Evolutionary conservation across 2,888 invertebrate species (phyloP).

Genomic region (Andrena praecox): DNA sequence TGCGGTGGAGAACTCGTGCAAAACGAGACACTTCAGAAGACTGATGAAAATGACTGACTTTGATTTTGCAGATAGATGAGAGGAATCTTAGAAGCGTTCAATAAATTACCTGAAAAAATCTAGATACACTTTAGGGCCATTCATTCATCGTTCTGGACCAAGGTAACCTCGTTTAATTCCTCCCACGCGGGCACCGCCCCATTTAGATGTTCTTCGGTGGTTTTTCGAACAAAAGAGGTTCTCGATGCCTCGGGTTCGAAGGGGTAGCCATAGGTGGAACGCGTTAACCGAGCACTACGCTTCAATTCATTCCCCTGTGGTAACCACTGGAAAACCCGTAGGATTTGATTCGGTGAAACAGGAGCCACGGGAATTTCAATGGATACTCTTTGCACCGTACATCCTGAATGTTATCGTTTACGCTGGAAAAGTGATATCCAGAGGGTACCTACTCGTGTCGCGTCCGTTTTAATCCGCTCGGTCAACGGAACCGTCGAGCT

Average conservation of each 20-base stretch:
- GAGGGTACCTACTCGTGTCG: conserved; percentile 16
- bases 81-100: not conserved
- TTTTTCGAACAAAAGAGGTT: conserved; percentile 27
- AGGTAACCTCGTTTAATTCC: conserved; percentile 30
- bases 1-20: not conserved
- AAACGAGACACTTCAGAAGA: not conserved
- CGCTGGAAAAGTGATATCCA: conserved; percentile 50
- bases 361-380: conserved; percentile 65
- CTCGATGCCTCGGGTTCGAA: conserved; percentile 22
- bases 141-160: not conserved
- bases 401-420: conserved; percentile 54
- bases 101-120: not conserved
- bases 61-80: not conserved
- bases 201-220: conserved; percentile 26
- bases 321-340: conserved; percentile 64
- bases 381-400: conserved; percentile 45
- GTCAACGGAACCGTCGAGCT: conserved; percentile 20
- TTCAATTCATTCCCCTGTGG: conserved; percentile 57
- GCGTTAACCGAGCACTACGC: conserved; percentile 59
- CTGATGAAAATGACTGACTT: not conserved
- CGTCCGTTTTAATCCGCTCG: conserved; percentile 38
- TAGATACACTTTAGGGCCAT: not conserved
- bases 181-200: not conserved
- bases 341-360: conserved; percentile 68
- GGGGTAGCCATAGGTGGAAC: conserved; percentile 42